Percentiles rank a stretch among this genome's conserved stretches.
Evolutionary conservation across 2,888 invertebrate species (phyloP).

Genomic region (Brachynemurus nebulosus): DNA sequence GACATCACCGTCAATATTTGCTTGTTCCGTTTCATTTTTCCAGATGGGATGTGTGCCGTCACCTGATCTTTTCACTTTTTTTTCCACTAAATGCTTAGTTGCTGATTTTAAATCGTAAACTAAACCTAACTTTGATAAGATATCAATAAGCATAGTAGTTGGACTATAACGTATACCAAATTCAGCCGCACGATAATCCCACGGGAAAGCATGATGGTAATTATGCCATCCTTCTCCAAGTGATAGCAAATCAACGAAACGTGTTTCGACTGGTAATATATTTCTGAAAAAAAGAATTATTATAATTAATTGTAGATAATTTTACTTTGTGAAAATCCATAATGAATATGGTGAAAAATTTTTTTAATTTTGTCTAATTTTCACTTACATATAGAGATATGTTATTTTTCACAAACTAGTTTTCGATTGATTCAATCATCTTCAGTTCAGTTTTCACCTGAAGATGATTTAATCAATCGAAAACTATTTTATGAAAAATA

Average conservation of each 20-base stretch:
- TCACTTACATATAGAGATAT: too few relatives aligned
- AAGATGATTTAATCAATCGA: too few relatives aligned
- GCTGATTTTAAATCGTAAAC: constrained; percentile 47
- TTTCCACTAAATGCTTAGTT: constrained; percentile 33
- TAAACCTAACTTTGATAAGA: constrained; percentile 41
- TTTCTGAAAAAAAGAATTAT: constrained; percentile 32
- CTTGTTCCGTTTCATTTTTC: background rate
- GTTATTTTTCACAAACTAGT: too few relatives aligned
- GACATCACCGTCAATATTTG: background rate
- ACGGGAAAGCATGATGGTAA: constrained; percentile 64
- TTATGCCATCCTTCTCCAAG: constrained; percentile 63
- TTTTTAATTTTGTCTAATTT: too few relatives aligned
- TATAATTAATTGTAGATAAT: too few relatives aligned
- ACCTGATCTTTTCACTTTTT: constrained; percentile 45
- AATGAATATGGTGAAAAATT: too few relatives aligned
- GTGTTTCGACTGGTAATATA: constrained; percentile 48
- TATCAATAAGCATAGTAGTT: constrained; percentile 47
- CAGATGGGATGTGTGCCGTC: constrained; percentile 52
- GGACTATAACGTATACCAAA: constrained; percentile 40
- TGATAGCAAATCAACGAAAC: constrained; percentile 44
- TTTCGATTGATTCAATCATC: too few relatives aligned
- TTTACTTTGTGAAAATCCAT: too few relatives aligned
- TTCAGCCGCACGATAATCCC: constrained; percentile 45
- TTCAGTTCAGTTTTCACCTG: too few relatives aligned
- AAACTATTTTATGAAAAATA: too few relatives aligned